These are phyloP conservation scores for Diachasma alloeum DNA, from an alignment of 1,140 invertebrate species.

Conservation along the genomic window DNA sequence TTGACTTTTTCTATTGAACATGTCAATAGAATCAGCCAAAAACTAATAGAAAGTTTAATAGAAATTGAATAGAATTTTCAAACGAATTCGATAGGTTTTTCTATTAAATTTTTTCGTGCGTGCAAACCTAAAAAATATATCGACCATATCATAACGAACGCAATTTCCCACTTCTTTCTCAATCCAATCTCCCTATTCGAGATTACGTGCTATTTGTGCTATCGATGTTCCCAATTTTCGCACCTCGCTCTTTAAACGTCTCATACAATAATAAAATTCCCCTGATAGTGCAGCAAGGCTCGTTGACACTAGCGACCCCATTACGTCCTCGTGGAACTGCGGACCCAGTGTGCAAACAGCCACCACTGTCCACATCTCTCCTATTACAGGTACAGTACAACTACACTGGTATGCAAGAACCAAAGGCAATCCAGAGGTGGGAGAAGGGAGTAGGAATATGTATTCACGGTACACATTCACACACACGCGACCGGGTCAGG, in stretches of 20 bases:
- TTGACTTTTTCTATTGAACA: too few relatives aligned
- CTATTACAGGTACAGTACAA: neutral
- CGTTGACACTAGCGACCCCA: conserved; percentile 43
- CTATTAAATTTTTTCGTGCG: too few relatives aligned
- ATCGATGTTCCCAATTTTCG: too few relatives aligned
- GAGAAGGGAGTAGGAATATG: neutral
- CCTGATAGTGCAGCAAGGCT: conserved; percentile 28
- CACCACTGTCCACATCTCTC: neutral
- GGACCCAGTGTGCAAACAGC: conserved; percentile 13
- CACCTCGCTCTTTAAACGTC: neutral
- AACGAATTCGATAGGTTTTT: too few relatives aligned
- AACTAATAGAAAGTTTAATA: too few relatives aligned
- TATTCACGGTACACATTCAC: neutral
- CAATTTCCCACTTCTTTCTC: too few relatives aligned
- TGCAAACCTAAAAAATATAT: too few relatives aligned
- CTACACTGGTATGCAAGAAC: neutral
- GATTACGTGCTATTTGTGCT: too few relatives aligned
- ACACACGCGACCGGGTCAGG: neutral
- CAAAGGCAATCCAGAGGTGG: neutral
- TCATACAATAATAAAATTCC: conserved; percentile 11
- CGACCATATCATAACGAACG: too few relatives aligned
- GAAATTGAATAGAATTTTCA: too few relatives aligned
- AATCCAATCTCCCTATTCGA: too few relatives aligned
- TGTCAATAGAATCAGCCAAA: too few relatives aligned
- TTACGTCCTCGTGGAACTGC: conserved; percentile 21